Conservation (phyloP, 2,888 invertebrate species). For the Lepas anatifera region DNA sequence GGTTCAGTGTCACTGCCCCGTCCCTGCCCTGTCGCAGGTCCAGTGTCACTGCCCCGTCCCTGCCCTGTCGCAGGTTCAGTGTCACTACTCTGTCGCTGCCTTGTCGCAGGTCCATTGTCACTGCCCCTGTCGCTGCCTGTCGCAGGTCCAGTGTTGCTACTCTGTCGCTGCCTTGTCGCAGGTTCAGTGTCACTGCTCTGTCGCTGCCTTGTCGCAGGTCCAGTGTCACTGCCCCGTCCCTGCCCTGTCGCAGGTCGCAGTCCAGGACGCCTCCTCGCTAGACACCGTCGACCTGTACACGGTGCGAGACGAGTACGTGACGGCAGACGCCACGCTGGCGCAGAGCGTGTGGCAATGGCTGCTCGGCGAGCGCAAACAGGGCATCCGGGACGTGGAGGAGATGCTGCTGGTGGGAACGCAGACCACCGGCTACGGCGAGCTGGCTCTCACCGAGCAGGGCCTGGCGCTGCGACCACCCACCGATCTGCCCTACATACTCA, state of each 20-base stretch:
- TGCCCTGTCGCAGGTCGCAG: slow-evolving; percentile 48
- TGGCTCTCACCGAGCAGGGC: slow-evolving; percentile 46
- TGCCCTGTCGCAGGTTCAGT: too few relatives aligned
- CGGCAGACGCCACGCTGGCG: slow-evolving; percentile 57
- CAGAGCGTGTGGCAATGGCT: slow-evolving; percentile 77
- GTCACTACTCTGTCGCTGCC: too few relatives aligned
- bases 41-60: too few relatives aligned
- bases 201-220: too few relatives aligned
- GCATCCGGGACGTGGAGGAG: slow-evolving; percentile 74
- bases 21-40: too few relatives aligned
- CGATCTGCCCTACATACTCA: slow-evolving; percentile 61
- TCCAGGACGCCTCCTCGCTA: slow-evolving; percentile 54
- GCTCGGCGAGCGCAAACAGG: slow-evolving; percentile 63
- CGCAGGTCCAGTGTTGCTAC: too few relatives aligned
- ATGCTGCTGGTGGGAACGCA: slow-evolving; percentile 69
- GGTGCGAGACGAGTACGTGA: slow-evolving; percentile 69
- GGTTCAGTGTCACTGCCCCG: too few relatives aligned
- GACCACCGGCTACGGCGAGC: slow-evolving; percentile 66
- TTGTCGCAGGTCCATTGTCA: too few relatives aligned
- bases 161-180: too few relatives aligned
- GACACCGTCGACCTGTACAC: slow-evolving; percentile 65
- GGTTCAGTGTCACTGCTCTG: too few relatives aligned
- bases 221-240: too few relatives aligned
- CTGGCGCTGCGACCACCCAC: slow-evolving; percentile 56
- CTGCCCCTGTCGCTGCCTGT: too few relatives aligned